Percentiles rank a stretch among this genome's conserved stretches.
Conservation (phyloP, 2,797 vertebrate genomes). For the Artibeus jamaicensis region DNA sequence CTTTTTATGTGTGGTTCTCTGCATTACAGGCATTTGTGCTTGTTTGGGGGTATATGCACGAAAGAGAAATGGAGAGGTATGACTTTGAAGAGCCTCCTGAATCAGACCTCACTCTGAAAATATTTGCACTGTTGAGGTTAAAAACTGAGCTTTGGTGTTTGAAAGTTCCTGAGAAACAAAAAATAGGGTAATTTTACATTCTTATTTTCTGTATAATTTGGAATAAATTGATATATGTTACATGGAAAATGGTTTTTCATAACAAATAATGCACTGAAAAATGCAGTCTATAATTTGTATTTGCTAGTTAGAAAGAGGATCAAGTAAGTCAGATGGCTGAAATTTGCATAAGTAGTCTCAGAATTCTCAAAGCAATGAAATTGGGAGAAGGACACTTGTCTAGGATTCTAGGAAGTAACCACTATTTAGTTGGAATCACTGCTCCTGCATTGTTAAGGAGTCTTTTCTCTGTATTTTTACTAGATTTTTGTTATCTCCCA, state of each 20-base stretch:
- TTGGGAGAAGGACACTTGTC: constrained; percentile 15
- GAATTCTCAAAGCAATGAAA: neutral
- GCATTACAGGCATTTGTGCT: constrained; percentile 90
- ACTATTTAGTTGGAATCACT: constrained; percentile 29
- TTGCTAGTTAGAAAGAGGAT: neutral
- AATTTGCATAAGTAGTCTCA: constrained; percentile 48
- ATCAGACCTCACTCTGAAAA: constrained; percentile 32
- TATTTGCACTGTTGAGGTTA: constrained; percentile 11
- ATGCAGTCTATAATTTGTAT: neutral
- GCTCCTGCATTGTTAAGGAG: neutral
- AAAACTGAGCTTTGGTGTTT: constrained; percentile 47
- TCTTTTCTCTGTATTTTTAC: constrained; percentile 30
- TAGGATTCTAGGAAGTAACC: neutral
- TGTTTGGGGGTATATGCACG: constrained; percentile 94
- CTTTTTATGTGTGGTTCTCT: constrained; percentile 87
- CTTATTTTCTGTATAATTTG: constrained; percentile 55
- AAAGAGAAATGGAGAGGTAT: constrained; percentile 88
- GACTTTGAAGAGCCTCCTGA: constrained; percentile 70
- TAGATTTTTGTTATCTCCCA: constrained; percentile 30
- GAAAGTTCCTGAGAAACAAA: constrained; percentile 43
- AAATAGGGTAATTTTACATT: constrained; percentile 5
- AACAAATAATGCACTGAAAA: constrained; percentile 36
- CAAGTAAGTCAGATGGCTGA: constrained; percentile 16
- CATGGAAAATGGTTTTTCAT: constrained; percentile 26
- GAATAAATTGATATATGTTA: constrained; percentile 7